phyloP scores from a whole-genome alignment of 2,888 invertebrate genomes.

The Ophonus ardosiacus region DNA sequence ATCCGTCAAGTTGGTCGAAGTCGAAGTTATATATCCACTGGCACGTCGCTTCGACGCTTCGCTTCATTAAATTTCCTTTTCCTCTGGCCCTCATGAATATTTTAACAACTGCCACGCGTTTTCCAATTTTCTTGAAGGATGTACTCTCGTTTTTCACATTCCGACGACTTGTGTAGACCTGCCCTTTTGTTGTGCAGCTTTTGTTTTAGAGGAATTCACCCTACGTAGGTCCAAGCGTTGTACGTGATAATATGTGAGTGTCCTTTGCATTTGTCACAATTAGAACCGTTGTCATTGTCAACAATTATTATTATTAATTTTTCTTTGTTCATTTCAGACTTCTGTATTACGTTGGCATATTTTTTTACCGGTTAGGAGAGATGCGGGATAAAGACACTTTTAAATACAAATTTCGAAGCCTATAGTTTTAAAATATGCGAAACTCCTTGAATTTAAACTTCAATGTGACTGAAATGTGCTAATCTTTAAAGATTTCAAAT shows the following conservation, averaged over 20 bases:
- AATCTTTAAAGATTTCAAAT: no score
- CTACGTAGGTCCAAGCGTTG: neutral
- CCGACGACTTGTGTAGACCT: conserved; percentile 55
- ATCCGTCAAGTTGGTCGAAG: conserved; percentile 24
- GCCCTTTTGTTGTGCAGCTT: conserved; percentile 61
- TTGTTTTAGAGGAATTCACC: conserved; percentile 32
- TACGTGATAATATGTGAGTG: neutral
- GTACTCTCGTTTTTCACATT: conserved; percentile 70
- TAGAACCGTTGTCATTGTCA: neutral
- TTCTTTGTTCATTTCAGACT: neutral
- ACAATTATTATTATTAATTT: neutral
- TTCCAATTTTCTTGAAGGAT: conserved; percentile 72
- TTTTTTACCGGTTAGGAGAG: no score
- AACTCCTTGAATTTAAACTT: no score
- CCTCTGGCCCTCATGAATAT: conserved; percentile 70
- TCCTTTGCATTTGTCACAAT: neutral
- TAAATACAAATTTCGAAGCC: no score
- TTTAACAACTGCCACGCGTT: conserved; percentile 71
- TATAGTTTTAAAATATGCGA: no score
- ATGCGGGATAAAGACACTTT: no score
- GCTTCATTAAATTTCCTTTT: conserved; percentile 70
- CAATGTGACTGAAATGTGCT: no score
- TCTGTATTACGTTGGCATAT: neutral
- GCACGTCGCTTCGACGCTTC: conserved; percentile 63
- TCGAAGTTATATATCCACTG: conserved; percentile 16